These are phyloP conservation scores for Panthera uncia DNA, from an alignment of 2,113 vertebrate genomes.

Conservation along the genomic window DNA sequence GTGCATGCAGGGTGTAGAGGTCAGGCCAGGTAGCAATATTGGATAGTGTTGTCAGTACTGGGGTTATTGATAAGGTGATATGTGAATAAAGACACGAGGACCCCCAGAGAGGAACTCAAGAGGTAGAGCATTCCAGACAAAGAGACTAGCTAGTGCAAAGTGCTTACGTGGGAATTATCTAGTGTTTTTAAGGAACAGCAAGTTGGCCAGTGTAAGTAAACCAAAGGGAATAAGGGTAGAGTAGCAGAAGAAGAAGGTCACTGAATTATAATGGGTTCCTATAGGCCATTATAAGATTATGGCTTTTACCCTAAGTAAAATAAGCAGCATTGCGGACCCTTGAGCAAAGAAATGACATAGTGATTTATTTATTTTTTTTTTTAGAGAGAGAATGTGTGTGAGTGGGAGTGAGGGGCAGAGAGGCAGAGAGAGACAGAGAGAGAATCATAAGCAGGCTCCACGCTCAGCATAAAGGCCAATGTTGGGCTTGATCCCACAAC, in stretches of 20 bases:
- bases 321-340: not conserved
- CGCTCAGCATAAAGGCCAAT: too few species aligned
- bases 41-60: not conserved
- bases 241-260: not conserved
- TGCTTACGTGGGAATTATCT: not conserved
- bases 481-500: too few species aligned
- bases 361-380: too few species aligned
- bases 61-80: not conserved
- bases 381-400: too few species aligned
- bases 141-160: not conserved
- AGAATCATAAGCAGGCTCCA: too few species aligned
- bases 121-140: not conserved
- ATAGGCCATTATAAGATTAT: not conserved
- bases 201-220: not conserved
- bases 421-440: too few species aligned
- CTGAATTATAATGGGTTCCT: not conserved
- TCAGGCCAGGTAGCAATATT: not conserved
- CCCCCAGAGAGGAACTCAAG: not conserved
- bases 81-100: not conserved
- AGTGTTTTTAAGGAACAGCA: not conserved
- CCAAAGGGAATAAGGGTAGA: not conserved
- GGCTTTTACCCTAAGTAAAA: not conserved
- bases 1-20: not conserved
- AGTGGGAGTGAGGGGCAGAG: too few species aligned
- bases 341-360: not conserved